These are phyloP conservation scores for Pheucticus melanocephalus DNA, from an alignment of 2,113 vertebrate species.

Conservation along the genomic window DNA sequence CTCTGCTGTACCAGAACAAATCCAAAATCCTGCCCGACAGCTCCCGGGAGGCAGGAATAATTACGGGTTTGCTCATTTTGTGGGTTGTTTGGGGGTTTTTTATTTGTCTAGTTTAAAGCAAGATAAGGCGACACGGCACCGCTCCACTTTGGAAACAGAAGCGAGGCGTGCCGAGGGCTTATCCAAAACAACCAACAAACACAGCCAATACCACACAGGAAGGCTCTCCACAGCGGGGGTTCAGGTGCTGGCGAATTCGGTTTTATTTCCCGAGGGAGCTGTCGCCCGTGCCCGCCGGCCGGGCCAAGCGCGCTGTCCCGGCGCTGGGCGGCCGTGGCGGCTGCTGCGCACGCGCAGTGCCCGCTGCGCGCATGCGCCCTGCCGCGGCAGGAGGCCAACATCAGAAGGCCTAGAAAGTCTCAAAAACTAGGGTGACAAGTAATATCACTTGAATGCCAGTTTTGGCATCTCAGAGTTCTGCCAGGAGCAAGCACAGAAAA, in stretches of 20 bases:
- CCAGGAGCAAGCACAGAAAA: not conserved
- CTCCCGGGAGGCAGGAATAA: not conserved
- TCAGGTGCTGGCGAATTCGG: accelerated
- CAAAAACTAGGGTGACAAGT: too few relatives aligned
- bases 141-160: too few relatives aligned
- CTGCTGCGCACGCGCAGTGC: not conserved
- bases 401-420: too few relatives aligned
- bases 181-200: too few relatives aligned
- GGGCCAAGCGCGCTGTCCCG: accelerated
- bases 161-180: too few relatives aligned
- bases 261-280: accelerated
- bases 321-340: accelerated
- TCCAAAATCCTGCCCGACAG: not conserved
- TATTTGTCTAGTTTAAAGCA: not conserved
- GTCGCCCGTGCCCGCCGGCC: accelerated
- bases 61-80: not conserved
- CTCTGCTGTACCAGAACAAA: not conserved
- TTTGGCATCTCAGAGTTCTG: not conserved
- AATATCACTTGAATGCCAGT: not conserved
- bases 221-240: accelerated
- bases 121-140: too few relatives aligned
- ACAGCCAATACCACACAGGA: too few relatives aligned
- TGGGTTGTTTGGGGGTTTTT: not conserved
- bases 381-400: accelerated
- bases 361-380: not conserved